A percentile compares a stretch with the other conserved stretches of the same genome.
These are phyloP conservation scores for Harlomillsia oculata DNA, from an alignment of 1,140 invertebrate genomes.

Conservation along the genomic window DNA sequence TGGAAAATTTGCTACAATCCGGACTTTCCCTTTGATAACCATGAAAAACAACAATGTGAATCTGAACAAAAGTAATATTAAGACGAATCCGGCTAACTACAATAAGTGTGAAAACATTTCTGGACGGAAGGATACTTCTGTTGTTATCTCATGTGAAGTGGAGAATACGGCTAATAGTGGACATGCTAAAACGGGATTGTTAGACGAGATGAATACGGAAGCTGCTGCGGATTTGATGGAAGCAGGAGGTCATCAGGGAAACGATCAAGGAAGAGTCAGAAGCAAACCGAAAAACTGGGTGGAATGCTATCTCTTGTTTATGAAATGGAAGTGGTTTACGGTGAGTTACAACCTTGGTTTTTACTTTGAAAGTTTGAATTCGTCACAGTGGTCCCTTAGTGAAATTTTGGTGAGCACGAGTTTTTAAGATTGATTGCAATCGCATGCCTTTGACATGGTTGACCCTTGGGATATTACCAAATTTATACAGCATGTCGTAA, in stretches of 20 bases:
- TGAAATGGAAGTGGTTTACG: slow-evolving; percentile 31
- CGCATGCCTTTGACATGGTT: too few relatives aligned
- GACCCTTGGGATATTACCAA: too few relatives aligned
- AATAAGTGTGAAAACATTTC: slow-evolving; percentile 5
- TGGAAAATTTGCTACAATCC: neutral
- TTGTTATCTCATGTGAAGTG: neutral
- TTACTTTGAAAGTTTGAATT: neutral
- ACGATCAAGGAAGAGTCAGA: neutral
- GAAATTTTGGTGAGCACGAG: too few relatives aligned
- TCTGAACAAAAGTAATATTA: slow-evolving; percentile 14
- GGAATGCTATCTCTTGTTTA: slow-evolving; percentile 14
- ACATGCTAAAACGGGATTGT: neutral
- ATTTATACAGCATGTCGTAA: too few relatives aligned
- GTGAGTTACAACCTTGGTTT: slow-evolving; percentile 13
- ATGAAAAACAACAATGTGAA: slow-evolving; percentile 27
- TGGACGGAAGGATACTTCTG: slow-evolving; percentile 1
- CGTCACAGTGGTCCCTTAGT: neutral
- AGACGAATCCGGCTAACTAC: slow-evolving; percentile 3
- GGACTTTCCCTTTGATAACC: slow-evolving; percentile 7
- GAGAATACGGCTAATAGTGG: neutral
- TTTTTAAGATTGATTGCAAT: too few relatives aligned
- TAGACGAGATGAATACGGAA: neutral
- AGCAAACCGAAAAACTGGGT: slow-evolving; percentile 18
- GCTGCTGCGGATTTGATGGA: neutral
- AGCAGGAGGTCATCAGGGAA: neutral